Base-by-base conservation (phyloP, 2,888 invertebrate genomes). In the Priocnemis perturbator region DNA sequence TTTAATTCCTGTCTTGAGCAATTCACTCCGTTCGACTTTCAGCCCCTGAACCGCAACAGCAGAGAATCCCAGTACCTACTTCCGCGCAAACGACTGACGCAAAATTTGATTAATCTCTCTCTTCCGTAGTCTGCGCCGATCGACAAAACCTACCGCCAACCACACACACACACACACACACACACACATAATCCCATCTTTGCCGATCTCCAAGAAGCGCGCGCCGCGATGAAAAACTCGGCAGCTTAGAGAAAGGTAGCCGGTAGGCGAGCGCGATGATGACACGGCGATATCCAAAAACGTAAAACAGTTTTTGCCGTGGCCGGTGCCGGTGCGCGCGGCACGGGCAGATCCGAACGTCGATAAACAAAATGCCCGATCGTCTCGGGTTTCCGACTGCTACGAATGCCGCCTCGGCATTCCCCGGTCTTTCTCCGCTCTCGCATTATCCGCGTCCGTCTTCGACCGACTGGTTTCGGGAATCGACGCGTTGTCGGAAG, bases 281-380 rank as follows among this genome's bases (percentile, higher is more conserved):
- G 68, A 70, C 48, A 67, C 61, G 30, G 44, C 63, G 75, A 75
- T 75, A 75, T 73, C 74, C 75, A 62, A 75, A 75, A 73, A 64
- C 63, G 75, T 69, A 69, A 71, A 71, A 71, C 61, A 55, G 55
- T 71, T 74, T 75, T 61, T 66, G 21, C 58, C 26, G 26, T 52
- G 50, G n/a, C 9, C 37, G 37, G n/a, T 2, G 50, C 50, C 50
- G 50, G 4, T 37, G 7, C 20, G 17, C 9, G 26, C 14, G 23
- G 20, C n/a, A n/a, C n/a, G n/a, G n/a, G n/a, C 14, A 57, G 72
- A 70, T 68, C 30, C 30, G 26, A 17, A 9, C 20, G 0, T 9
- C 37, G 73, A 75, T 75, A 68, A 72, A 59, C 60, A 52, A 23
- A 37, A 37, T 37, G 53, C 60, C 44, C 53, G 37, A 20, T 7